These are phyloP conservation scores for Tiliacea aurago DNA, from an alignment of 2,888 invertebrate genomes.

Conservation along the genomic window DNA sequence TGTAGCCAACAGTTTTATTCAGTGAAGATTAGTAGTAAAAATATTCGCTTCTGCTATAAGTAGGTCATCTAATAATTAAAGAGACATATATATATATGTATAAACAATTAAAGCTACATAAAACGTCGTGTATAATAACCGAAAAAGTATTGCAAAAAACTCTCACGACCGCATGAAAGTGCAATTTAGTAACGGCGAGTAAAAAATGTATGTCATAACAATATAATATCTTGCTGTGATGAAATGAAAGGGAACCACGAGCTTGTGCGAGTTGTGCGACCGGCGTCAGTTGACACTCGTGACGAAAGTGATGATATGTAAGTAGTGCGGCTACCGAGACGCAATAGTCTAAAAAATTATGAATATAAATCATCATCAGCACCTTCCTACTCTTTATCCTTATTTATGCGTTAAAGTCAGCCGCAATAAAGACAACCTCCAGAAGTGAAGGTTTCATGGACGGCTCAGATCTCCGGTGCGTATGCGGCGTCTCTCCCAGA, in stretches of 20 bases:
- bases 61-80: conserved; percentile 3
- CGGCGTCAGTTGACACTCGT: conserved; percentile 3
- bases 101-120: neutral
- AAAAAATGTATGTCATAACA: conserved; percentile 57
- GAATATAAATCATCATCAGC: neutral
- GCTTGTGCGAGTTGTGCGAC: neutral
- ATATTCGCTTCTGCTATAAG: neutral
- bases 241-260: conserved; percentile 54
- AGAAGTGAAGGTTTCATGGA: neutral
- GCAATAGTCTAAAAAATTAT: neutral
- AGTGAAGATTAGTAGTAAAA: neutral
- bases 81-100: no score
- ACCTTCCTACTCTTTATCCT: neutral
- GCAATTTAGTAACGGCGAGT: conserved; percentile 49
- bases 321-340: neutral
- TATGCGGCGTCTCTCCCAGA: no score
- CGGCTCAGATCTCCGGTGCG: neutral
- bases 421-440: neutral
- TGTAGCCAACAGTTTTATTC: neutral
- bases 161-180: conserved; percentile 49
- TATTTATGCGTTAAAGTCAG: neutral
- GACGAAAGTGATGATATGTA: conserved; percentile 27
- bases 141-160: conserved; percentile 20
- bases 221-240: conserved; percentile 41
- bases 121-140: neutral